Conservation (phyloP, 2,113 vertebrate species). For the Phyllostomus hastatus region DNA sequence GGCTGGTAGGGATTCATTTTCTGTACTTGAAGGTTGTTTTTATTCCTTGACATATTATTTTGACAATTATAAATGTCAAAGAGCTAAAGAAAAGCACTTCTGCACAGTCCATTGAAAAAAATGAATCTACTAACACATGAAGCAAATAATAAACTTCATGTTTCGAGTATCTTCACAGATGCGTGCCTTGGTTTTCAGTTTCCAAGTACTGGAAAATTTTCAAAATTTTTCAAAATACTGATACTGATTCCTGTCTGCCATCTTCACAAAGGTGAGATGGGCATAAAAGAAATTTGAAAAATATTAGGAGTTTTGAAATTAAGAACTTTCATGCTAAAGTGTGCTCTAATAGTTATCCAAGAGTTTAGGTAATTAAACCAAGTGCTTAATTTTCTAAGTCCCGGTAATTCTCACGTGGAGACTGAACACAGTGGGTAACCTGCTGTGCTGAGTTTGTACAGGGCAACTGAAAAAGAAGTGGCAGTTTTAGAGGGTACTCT, state of each 20-base stretch:
- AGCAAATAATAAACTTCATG: background rate
- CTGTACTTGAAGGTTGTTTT: background rate
- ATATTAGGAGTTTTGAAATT: background rate
- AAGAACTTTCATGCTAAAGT: background rate
- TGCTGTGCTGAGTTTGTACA: background rate
- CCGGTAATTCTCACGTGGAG: background rate
- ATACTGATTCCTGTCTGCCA: background rate
- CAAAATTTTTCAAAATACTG: background rate
- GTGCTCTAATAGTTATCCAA: background rate
- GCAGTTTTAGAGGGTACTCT: background rate
- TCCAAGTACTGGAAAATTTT: too few species aligned
- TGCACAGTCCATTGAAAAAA: background rate
- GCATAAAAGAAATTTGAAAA: background rate
- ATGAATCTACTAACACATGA: background rate
- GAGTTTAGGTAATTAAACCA: background rate
- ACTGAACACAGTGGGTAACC: background rate
- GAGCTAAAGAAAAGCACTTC: background rate
- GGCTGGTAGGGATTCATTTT: background rate
- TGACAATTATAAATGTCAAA: conserved; percentile 11
- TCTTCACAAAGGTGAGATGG: background rate
- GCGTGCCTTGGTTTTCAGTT: background rate
- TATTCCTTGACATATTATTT: conserved; percentile 16
- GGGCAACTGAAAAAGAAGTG: background rate
- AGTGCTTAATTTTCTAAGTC: background rate
- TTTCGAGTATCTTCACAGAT: background rate